A percentile compares a stretch with the other conserved stretches of the same genome.
Conservation (phyloP, 1,140 invertebrate species). For the Zeugodacus cucurbitae region DNA sequence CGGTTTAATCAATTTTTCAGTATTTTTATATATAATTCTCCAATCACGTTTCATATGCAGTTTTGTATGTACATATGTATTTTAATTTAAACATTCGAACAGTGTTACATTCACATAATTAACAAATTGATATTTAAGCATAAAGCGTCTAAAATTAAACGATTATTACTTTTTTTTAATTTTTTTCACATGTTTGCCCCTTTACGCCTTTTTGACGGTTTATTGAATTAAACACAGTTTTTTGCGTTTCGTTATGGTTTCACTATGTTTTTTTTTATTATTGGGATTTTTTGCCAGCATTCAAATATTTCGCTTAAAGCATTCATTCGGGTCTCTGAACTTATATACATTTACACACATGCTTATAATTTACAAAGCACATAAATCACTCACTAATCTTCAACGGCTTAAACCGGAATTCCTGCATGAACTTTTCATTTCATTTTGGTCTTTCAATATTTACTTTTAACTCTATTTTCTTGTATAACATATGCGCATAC, state of each 20-base stretch:
- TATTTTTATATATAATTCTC: no score
- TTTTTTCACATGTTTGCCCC: not conserved
- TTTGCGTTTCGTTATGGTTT: not conserved
- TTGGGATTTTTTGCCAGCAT: not conserved
- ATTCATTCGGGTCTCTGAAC: not conserved
- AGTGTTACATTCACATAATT: not conserved
- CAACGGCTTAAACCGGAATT: not conserved
- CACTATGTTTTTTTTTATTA: not conserved
- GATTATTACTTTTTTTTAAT: not conserved
- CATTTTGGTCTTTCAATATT: not conserved
- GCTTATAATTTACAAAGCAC: not conserved
- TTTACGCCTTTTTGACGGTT: slow-evolving; percentile 12
- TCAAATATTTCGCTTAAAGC: not conserved
- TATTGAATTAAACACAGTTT: not conserved
- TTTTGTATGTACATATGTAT: not conserved
- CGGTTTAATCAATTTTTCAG: no score
- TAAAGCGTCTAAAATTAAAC: not conserved
- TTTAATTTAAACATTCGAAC: not conserved
- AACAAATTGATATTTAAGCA: not conserved
- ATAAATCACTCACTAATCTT: not conserved
- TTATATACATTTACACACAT: not conserved
- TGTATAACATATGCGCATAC: not conserved
- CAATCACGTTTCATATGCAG: no score
- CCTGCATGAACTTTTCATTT: slow-evolving; percentile 12
- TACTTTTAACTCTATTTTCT: not conserved